Percentiles rank a stretch among this genome's conserved stretches.
Conservation (phyloP, 2,113 vertebrate genomes). For the Picathartes gymnocephalus region DNA sequence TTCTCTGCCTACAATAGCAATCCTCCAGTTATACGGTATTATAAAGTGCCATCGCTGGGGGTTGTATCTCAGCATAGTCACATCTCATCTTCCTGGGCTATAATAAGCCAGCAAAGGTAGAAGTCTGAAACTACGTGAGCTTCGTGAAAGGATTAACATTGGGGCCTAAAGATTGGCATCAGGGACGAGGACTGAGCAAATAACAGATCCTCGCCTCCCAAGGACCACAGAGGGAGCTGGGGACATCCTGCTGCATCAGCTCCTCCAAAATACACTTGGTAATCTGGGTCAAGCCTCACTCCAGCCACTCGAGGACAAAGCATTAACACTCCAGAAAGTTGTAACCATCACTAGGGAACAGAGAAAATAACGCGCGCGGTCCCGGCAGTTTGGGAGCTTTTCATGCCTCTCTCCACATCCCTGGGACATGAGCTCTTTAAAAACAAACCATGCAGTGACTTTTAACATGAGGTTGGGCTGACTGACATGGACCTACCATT, state of each 20-base stretch:
- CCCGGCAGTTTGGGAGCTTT: background rate
- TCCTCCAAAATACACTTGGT: background rate
- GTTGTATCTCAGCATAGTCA: conserved; percentile 62
- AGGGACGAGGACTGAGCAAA: background rate
- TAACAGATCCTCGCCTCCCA: background rate
- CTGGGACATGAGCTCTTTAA: background rate
- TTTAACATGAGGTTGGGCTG: background rate
- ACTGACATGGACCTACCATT: background rate
- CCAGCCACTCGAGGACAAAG: background rate
- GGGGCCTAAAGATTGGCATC: background rate
- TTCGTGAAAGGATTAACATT: conserved; percentile 34
- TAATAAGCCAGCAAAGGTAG: conserved; percentile 47
- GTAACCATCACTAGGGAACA: background rate
- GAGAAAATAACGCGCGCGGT: background rate
- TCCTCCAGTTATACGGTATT: conserved; percentile 62
- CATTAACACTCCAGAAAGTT: background rate
- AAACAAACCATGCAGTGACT: background rate
- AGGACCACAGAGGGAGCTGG: background rate
- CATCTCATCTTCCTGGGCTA: conserved; percentile 58
- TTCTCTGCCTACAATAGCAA: conserved; percentile 73
- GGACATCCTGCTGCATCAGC: background rate
- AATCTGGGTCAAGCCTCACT: background rate
- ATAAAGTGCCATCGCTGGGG: conserved; percentile 64
- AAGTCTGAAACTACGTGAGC: conserved; percentile 13
- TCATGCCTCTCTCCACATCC: background rate